phyloP scores from a whole-genome alignment of 2,113 vertebrate genomes.

The Gadus macrocephalus region DNA sequence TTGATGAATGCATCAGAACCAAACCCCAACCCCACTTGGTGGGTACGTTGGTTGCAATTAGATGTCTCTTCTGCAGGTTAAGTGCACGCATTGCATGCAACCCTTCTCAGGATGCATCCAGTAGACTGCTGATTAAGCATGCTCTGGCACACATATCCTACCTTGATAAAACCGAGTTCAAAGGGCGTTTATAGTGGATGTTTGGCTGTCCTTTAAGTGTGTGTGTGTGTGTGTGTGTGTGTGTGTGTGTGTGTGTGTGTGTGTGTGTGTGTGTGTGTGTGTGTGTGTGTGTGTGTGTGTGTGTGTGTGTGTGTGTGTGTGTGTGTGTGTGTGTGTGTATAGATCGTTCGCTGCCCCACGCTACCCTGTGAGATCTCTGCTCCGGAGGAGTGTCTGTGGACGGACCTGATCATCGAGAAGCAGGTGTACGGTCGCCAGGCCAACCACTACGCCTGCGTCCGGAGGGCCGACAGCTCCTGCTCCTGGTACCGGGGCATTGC shows the following conservation, averaged over 20 bases:
- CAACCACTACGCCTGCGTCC: conserved; percentile 95
- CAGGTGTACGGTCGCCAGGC: conserved; percentile 93
- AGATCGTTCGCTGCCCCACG: conserved; percentile 92
- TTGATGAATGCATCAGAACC: too few species aligned
- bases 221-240: conserved; percentile 3
- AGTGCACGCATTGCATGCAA: too few species aligned
- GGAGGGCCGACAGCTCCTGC: conserved; percentile 90
- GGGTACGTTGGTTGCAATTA: too few species aligned
- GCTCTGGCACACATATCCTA: too few species aligned
- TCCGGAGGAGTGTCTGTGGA: conserved; percentile 96
- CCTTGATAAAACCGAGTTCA: too few species aligned
- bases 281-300: background rate
- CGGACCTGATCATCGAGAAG: conserved; percentile 97
- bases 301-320: conserved; percentile 15
- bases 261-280: conserved; percentile 5
- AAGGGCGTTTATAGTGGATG: too few species aligned
- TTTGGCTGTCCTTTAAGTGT: background rate
- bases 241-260: conserved; percentile 8
- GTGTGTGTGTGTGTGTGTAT: conserved; percentile 30
- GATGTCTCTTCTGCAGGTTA: too few species aligned
- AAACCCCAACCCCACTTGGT: too few species aligned
- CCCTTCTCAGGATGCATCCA: too few species aligned
- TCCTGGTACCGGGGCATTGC: conserved; percentile 94
- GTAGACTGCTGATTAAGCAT: too few species aligned
- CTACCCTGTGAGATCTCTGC: conserved; percentile 88